Base-by-base conservation (phyloP, 2,888 invertebrate species). In the Aspidiotus rigidus region DNA sequence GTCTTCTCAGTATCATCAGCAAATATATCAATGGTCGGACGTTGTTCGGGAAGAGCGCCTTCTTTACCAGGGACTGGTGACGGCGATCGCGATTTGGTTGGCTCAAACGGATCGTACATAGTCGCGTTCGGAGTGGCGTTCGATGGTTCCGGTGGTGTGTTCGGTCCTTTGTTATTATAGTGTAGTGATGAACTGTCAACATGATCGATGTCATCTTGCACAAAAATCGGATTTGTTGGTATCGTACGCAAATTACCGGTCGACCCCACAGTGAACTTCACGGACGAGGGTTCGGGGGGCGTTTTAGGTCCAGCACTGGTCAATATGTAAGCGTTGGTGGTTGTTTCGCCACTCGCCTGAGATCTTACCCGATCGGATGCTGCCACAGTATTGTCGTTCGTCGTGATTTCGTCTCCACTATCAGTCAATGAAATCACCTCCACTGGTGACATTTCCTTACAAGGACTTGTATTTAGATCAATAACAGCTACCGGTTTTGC, bases 71-170 rank as follows among this genome's bases (percentile, higher is more conserved):
- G 49, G 8, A 61, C 44, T 5, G 75, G 75, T 62, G 74, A 73
- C 0, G 83, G 84, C 13, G 87, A 86, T 17, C 87, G 80, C 0
- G 91, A 90, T 77, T 90, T 89, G 9, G 93, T 92, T 0, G 93
- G 93, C 79, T 93, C 92, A 78, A 91, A 93, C 1, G 93, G 93
- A 84, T 93, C 92, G 78, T 93, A 93, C 5, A 86, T 89, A 13
- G 89, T 86, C 72, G 85, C 85, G 42, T 41, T 44, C 0, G 85
- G 85, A 71, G 42, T 71, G 70, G 54, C 72, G 64, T 40, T 72
- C 72, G 15, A 71, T 83, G 86, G 85, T 73, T 85, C 85, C 0
- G 84, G 85, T 0, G 87, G 87, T 7, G 88, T 88, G 75, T 87
- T 87, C 0, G 88, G 88, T 0, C 87, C 87, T 75, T 84, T 84